These are phyloP conservation scores for Camptogramma bilineatum DNA, from an alignment of 2,888 invertebrate species.

Conservation along the genomic window DNA sequence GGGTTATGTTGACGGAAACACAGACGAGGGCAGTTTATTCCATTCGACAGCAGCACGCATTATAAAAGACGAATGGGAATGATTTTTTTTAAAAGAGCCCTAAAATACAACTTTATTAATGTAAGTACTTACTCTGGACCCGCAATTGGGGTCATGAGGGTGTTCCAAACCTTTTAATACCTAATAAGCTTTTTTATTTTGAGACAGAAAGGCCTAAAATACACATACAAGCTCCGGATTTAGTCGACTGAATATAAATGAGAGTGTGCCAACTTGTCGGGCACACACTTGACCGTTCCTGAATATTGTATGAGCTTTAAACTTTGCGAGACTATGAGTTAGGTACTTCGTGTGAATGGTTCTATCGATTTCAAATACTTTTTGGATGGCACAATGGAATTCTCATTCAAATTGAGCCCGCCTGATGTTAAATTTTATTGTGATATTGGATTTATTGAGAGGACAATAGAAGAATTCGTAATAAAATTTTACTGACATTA, in stretches of 20 bases:
- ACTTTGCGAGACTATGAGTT: slow-evolving; percentile 47
- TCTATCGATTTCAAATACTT: slow-evolving; percentile 12
- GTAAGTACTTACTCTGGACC: too few species aligned
- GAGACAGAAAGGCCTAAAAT: slow-evolving; percentile 3
- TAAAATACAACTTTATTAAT: too few species aligned
- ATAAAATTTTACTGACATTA: neutral
- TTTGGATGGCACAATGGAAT: neutral
- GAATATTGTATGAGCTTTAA: slow-evolving; percentile 53
- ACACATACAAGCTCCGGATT: slow-evolving; percentile 40
- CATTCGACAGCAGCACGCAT: too few species aligned
- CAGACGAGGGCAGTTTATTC: too few species aligned
- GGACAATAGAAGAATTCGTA: neutral
- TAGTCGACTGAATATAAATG: slow-evolving; percentile 50
- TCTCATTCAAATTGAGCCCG: neutral
- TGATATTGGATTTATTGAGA: neutral
- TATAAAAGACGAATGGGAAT: too few species aligned
- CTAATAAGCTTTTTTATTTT: neutral
- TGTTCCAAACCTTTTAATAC: neutral
- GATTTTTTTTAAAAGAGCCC: too few species aligned
- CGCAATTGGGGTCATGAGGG: too few species aligned
- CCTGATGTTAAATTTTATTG: neutral
- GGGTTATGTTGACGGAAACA: too few species aligned
- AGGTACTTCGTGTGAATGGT: slow-evolving; percentile 34
- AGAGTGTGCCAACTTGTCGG: slow-evolving; percentile 46
- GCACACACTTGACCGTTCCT: slow-evolving; percentile 49